A percentile compares a stretch with the other conserved stretches of the same genome.
Evolutionary conservation across 2,113 vertebrate genomes (phyloP).

Genomic region (Myodes glareolus): DNA sequence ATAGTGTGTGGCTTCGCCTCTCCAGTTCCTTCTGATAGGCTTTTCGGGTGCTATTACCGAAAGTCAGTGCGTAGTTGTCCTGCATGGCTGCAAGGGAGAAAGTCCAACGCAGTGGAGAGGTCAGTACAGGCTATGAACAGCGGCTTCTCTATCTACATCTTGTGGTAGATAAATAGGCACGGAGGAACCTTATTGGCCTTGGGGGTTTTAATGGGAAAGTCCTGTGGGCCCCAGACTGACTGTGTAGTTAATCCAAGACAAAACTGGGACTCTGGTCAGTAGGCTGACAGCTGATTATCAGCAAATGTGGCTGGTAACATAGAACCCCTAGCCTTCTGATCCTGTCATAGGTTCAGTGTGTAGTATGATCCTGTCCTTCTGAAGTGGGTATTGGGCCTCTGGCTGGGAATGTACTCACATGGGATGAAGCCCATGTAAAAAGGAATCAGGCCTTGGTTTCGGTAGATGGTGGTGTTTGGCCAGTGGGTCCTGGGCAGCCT

Average conservation of each 20-base stretch:
- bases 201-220: background rate
- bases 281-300: background rate
- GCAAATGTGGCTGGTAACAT: background rate
- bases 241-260: background rate
- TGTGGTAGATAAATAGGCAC: too few relatives aligned
- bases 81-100: conserved; percentile 63
- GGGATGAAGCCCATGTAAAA: conserved; percentile 85
- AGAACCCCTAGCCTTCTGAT: background rate
- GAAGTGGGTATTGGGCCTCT: background rate
- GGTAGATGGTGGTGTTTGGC: conserved; percentile 83
- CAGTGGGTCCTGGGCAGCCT: conserved; percentile 79
- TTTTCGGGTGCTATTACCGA: conserved; percentile 50
- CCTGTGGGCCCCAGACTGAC: background rate
- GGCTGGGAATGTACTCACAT: conserved; percentile 70
- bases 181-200: background rate
- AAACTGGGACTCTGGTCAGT: background rate
- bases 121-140: background rate
- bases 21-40: conserved; percentile 70
- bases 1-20: conserved; percentile 77
- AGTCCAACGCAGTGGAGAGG: accelerated
- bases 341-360: background rate
- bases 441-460: conserved; percentile 79
- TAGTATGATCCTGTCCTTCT: background rate
- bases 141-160: too few relatives aligned
- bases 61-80: background rate